Percentiles rank a stretch among this genome's conserved stretches.
Conservation (phyloP, 2,888 invertebrate species). For the Myathropa florea region DNA sequence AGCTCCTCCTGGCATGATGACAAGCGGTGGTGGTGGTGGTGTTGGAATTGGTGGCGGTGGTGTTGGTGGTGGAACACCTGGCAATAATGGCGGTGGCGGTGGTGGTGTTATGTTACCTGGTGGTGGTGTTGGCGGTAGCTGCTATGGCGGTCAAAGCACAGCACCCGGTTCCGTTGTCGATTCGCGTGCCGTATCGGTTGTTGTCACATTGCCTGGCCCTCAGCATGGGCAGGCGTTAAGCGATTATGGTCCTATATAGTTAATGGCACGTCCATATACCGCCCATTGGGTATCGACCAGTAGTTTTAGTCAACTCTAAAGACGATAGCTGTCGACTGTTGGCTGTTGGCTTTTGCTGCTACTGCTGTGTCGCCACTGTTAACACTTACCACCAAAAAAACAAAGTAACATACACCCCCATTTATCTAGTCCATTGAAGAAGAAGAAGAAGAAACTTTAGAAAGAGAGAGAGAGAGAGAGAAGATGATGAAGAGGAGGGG, state of each 20-base stretch:
- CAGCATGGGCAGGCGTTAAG: slow-evolving; percentile 81
- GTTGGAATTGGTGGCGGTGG: slow-evolving; percentile 73
- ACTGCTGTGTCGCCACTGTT: slow-evolving; percentile 59
- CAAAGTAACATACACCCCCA: slow-evolving; percentile 52
- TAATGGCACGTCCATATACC: slow-evolving; percentile 81
- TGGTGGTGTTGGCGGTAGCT: slow-evolving; percentile 75
- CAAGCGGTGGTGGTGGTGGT: slow-evolving; percentile 74
- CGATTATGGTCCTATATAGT: slow-evolving; percentile 82
- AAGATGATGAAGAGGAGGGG: not conserved
- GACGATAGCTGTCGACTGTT: not conserved
- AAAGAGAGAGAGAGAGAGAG: not conserved
- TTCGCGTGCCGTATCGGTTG: slow-evolving; percentile 80
- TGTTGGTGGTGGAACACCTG: slow-evolving; percentile 74
- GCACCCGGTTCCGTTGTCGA: slow-evolving; percentile 80
- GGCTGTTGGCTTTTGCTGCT: not conserved
- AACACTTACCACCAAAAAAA: slow-evolving; percentile 63
- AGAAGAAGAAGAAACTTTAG: slow-evolving; percentile 13
- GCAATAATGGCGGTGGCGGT: slow-evolving; percentile 75
- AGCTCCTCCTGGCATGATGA: slow-evolving; percentile 80
- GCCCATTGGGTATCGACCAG: slow-evolving; percentile 81
- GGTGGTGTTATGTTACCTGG: slow-evolving; percentile 75
- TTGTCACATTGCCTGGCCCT: slow-evolving; percentile 80
- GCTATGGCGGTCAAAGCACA: slow-evolving; percentile 78
- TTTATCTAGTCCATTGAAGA: slow-evolving; percentile 70
- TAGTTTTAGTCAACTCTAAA: slow-evolving; percentile 81